A percentile compares a stretch with the other conserved stretches of the same genome.
Evolutionary conservation across 1,140 invertebrate species (phyloP).

Genomic region (Palaemon carinicauda): DNA sequence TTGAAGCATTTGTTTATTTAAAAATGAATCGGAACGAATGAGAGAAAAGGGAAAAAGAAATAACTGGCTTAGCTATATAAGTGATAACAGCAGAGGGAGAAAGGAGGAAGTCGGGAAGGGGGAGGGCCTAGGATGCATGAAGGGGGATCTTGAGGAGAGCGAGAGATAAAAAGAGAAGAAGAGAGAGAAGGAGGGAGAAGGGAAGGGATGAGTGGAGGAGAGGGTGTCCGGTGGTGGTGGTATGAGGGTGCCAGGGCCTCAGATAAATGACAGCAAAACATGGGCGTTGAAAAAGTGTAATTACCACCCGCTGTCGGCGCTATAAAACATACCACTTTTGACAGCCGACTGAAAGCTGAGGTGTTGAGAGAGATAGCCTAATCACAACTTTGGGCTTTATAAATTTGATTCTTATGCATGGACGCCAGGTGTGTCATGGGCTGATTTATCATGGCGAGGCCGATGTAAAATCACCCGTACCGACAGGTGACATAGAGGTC

Average conservation of each 20-base stretch:
- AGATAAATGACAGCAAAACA: constrained; percentile 12
- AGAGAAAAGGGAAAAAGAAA: background rate
- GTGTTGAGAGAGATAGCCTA: constrained; percentile 48
- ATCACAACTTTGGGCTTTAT: constrained; percentile 36
- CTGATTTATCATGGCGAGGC: constrained; percentile 13
- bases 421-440: constrained; percentile 33
- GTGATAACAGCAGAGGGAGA: background rate
- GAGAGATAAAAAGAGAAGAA: background rate
- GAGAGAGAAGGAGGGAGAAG: background rate
- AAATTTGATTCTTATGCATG: constrained; percentile 56
- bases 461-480: constrained; percentile 7
- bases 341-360: constrained; percentile 49
- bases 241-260: background rate
- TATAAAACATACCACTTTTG: constrained; percentile 26
- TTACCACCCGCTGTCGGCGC: constrained; percentile 28
- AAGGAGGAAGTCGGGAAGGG: background rate
- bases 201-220: background rate
- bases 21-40: background rate
- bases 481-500: background rate
- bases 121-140: background rate
- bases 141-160: background rate
- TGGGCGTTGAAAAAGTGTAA: constrained; percentile 25
- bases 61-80: background rate
- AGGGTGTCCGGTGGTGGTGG: background rate
- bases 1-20: background rate